Evolutionary conservation across 2,888 invertebrate genomes (phyloP).

Genomic region (Ormia ochracea): DNA sequence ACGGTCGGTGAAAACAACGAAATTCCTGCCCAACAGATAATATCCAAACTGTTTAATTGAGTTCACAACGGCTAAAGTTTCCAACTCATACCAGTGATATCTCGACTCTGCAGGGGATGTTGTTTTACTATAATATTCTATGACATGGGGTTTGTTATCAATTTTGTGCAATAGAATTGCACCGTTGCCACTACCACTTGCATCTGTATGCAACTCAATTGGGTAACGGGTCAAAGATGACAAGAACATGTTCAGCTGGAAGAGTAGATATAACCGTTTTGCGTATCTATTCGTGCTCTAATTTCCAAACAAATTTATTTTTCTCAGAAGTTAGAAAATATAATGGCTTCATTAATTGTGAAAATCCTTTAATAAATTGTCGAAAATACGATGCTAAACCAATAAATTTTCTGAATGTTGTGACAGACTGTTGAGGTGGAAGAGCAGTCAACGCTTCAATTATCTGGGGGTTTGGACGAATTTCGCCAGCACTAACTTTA

Average conservation of each 20-base stretch:
- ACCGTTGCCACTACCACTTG: not conserved
- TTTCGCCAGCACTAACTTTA: no score
- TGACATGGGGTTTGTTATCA: not conserved
- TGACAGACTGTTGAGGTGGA: no score
- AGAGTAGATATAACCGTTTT: no score
- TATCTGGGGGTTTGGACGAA: no score
- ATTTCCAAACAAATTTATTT: no score
- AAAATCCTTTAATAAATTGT: no score
- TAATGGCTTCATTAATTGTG: no score
- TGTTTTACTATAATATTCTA: not conserved
- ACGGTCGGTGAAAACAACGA: not conserved
- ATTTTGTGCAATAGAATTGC: not conserved
- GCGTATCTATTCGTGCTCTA: not conserved
- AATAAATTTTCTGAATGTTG: no score
- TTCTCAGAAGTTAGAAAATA: no score
- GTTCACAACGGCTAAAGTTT: not conserved
- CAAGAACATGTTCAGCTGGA: conserved; percentile 56
- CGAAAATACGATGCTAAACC: no score
- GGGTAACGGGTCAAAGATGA: conserved; percentile 57
- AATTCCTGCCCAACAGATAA: not conserved
- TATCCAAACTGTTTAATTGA: not conserved
- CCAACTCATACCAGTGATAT: conserved; percentile 32
- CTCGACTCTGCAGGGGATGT: not conserved
- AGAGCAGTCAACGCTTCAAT: no score
- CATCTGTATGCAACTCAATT: conserved; percentile 7